These are phyloP conservation scores for Halictus quadricinctus DNA, from an alignment of 2,888 invertebrate genomes.

Conservation along the genomic window DNA sequence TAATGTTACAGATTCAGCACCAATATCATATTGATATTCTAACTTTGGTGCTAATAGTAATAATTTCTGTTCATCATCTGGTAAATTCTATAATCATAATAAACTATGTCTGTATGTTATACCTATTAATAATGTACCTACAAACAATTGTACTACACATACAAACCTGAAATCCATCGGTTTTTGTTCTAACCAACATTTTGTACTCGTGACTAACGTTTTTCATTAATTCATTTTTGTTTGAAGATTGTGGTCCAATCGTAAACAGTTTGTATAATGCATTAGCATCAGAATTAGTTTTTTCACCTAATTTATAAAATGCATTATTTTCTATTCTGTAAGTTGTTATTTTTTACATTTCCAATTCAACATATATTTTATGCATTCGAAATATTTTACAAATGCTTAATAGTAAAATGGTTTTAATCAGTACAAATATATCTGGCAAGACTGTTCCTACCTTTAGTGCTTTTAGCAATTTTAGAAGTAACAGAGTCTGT, in stretches of 20 bases:
- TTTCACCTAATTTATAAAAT: slow-evolving; percentile 18
- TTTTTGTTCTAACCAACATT: slow-evolving; percentile 72
- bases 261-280: slow-evolving; percentile 70
- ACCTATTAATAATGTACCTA: not conserved
- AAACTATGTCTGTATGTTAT: not conserved
- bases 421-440: not conserved
- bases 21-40: slow-evolving; percentile 72
- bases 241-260: slow-evolving; percentile 62
- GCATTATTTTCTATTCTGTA: slow-evolving; percentile 3
- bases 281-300: slow-evolving; percentile 39
- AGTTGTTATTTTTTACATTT: not conserved
- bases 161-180: slow-evolving; percentile 70
- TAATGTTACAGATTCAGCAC: slow-evolving; percentile 73
- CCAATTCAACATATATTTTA: not conserved
- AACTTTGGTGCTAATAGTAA: slow-evolving; percentile 71
- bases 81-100: slow-evolving; percentile 55
- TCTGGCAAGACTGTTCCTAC: slow-evolving; percentile 13
- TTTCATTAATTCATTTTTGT: slow-evolving; percentile 69
- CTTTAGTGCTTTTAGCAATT: not conserved
- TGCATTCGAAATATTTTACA: not conserved
- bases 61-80: slow-evolving; percentile 42
- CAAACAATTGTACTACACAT: slow-evolving; percentile 8
- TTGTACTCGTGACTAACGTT: slow-evolving; percentile 67
- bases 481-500: slow-evolving; percentile 3
- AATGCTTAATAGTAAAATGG: too few relatives aligned